Percentiles rank a stretch among this genome's conserved stretches.
phyloP scores from a whole-genome alignment of 1,140 invertebrate genomes.

The Arion vulgaris region DNA sequence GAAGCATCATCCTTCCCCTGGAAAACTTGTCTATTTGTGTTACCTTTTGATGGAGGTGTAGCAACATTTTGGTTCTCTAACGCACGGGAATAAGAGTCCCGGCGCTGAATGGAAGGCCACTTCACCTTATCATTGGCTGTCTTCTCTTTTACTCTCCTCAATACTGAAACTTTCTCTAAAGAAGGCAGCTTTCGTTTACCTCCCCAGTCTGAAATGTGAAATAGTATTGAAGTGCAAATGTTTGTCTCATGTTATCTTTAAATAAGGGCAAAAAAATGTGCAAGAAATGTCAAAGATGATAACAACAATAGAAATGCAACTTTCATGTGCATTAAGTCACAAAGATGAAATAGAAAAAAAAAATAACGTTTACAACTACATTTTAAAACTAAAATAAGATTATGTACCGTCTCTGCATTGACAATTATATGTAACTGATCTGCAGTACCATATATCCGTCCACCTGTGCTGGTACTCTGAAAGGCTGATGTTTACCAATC shows the following conservation, averaged over 20 bases:
- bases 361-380: too few species aligned
- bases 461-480: too few species aligned
- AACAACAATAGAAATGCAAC: too few species aligned
- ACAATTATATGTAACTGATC: too few species aligned
- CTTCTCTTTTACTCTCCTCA: not conserved
- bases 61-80: conserved; percentile 11
- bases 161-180: not conserved
- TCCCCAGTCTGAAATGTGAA: conserved; percentile 12
- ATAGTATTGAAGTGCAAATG: not conserved
- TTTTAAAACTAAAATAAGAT: too few species aligned
- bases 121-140: not conserved
- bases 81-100: conserved; percentile 18
- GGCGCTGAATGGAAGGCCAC: not conserved
- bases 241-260: not conserved
- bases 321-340: too few species aligned
- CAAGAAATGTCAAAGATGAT: too few species aligned
- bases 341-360: too few species aligned
- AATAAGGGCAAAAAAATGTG: too few species aligned
- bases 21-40: not conserved
- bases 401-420: too few species aligned
- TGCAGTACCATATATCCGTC: too few species aligned
- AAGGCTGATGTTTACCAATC: too few species aligned
- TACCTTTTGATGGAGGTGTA: conserved; percentile 7
- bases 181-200: not conserved
- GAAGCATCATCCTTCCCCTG: not conserved